phyloP scores from a whole-genome alignment of 2,113 vertebrate genomes.

The Amazona guildingii region DNA sequence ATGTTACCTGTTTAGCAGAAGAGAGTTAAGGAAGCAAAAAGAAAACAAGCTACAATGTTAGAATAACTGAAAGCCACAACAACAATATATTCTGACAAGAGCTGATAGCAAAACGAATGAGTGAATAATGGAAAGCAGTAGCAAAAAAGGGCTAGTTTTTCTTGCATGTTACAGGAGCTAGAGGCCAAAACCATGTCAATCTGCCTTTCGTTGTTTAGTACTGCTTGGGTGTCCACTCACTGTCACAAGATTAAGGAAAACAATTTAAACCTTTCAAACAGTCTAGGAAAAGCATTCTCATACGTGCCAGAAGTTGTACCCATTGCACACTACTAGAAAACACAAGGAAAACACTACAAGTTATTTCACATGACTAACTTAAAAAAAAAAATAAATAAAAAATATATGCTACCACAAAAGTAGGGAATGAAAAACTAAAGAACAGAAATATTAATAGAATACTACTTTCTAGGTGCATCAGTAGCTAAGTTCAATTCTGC shows the following conservation, averaged over 20 bases:
- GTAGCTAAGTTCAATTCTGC: background rate
- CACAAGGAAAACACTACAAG: background rate
- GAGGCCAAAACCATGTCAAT: background rate
- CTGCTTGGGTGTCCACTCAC: background rate
- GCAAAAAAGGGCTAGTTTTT: background rate
- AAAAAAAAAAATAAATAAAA: background rate
- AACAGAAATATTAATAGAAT: background rate
- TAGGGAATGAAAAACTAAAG: background rate
- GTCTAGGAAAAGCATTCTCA: background rate
- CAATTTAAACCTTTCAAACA: background rate
- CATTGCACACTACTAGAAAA: background rate
- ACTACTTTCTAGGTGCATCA: background rate
- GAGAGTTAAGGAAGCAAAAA: background rate
- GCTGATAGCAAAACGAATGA: background rate
- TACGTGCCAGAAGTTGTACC: background rate
- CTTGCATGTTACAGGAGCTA: background rate
- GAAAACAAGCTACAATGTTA: background rate
- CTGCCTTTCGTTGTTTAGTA: background rate
- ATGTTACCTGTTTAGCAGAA: background rate
- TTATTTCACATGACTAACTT: background rate
- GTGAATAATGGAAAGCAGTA: background rate
- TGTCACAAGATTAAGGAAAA: background rate
- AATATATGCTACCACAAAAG: background rate
- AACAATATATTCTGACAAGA: background rate
- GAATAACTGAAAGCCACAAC: background rate